Base-by-base conservation (phyloP, 2,113 vertebrate species). In the Sinocyclocheilus grahami region DNA sequence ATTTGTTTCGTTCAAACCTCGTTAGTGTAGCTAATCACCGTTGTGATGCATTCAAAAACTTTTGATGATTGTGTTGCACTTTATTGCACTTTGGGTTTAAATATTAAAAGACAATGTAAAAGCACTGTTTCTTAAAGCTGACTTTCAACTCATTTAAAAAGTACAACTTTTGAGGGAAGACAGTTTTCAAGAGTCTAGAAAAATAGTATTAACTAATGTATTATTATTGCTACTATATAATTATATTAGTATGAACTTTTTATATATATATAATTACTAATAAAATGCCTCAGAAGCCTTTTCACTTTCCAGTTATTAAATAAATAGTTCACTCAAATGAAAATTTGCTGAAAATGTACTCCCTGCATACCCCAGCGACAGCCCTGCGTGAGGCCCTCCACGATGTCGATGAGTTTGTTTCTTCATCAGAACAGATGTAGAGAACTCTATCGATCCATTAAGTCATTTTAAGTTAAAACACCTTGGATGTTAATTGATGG, bases 31-130 rank as follows among this genome's bases (percentile, higher is more conserved):
- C 88, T 89, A 91, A 90, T 88, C 77, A 77, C 63, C 86, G 90
- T 88, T 90, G 90, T 91, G 89, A 72, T 91, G 83, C 90, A 87
- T 91, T 89, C 89, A 88, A 62, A 90, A 78, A 91, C 86, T 16
- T 89, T 92, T 89, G 91, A 67, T 85, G 85, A 93, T 90, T 87
- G 90, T 93, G 91, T 92, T 91, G 89, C 91, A 94, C 91, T 94
- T 94, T 94, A 78, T 82, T 67, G 79, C 79, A 30, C 79, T 82
- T 82, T 67, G 91, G 89, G 92, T 91, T 94, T 83, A 91, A 91
- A 89, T 90, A 92, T 91, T 93, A 92, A 93, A 92, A 89, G 84
- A 89, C 81, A 65, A 46, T 60, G 85, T 33, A 80, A 83, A 69
- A 72, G 16, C 33, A 30, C 30, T 16, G 27, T 79, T 14, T 33